Evolutionary conservation across 2,113 vertebrate species (phyloP), one percentile per base, ranked within the genome.

Genomic region (Tinamus guttatus): DNA sequence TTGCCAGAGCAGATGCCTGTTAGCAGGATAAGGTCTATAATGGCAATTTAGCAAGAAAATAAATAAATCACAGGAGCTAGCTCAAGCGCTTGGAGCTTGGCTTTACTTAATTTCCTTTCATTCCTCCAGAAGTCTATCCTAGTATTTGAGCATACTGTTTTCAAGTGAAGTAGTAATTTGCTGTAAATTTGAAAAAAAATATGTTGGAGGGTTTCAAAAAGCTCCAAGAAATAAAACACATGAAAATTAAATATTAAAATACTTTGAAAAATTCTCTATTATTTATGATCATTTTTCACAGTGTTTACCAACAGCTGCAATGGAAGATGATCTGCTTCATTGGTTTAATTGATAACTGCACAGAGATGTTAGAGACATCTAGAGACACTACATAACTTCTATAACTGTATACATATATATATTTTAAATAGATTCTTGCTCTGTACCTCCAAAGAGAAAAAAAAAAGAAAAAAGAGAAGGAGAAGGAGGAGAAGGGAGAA

Each of bases 1-100:
- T 94, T 93, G 56, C 34, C 70, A 91, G 74, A 87, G 14, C 47
- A 95, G 69, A 87, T 78, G 73, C 63, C 60, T 87, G 62, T 91
- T 77, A 93, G 68, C 32, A 69, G 68, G 67, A 92, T 32, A 92
- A 93, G 87, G 81, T 64, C 38, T 89, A 58, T 21, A 51, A 15
- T 63, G 30, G 15, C 75, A 90, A 85, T 43, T 69, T 25, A 64
- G 11, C 15, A 22, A 75, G 75, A 3, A 1, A 32, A 51, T 18
- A n/a, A n/a, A 15, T 25, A 0, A 36, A 40, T 9, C 13, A 68
- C 13, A 89, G 19, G 3, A 65, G 73, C 19, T 45, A 84, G 10
- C 6, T 86, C 77, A 68, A 68, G 7, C 30, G 21, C 90, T 49
- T 87, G 40, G 65, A 70, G 32, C 4, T 3, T 52, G 15, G 3